Evolutionary conservation across 2,797 vertebrate species (phyloP), one percentile per base, ranked within the genome.

Genomic region (Coendou prehensilis): DNA sequence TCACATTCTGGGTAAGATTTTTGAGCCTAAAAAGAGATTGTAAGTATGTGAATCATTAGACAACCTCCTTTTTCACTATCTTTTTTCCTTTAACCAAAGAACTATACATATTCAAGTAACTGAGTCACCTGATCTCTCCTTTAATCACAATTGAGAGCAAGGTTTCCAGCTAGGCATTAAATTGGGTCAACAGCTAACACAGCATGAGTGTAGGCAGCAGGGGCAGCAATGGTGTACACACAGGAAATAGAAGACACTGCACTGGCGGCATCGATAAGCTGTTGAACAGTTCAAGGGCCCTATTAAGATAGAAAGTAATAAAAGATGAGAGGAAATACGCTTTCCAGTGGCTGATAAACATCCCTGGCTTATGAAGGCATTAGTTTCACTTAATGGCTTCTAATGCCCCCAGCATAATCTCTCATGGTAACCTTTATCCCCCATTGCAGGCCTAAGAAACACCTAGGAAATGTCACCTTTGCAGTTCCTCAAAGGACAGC

Each of bases 101-200:
- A 76, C 73, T 85, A 37, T 92, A 80, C 67, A 28, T 95, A 96
- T 76, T 71, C 87, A 86, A 80, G 92, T 82, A 57, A 90, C 81
- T 50, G 56, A 76, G 87, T 92, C 91, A 79, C 85, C 89, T 85
- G n/a, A 83, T 76, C 82, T 82, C 73, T 96, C 87, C 64, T 98
- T 97, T 98, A 98, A 98, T 98, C 98, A 97, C 94, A 93, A 92
- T 89, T 91, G 93, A 91, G 87, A 98, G 89, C 96, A 80, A 97
- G 95, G 37, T 97, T 98, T 98, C 96, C 97, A 98, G 97, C 96
- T 95, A 98, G 86, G 97, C 97, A 97, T 98, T 98, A 98, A 98
- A 98, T 96, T 98, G 97, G 98, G 98, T 98, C 98, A 98, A 89
- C 93, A 97, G 97, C 97, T 98, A 97, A 96, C 98, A 94, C 95